Base-by-base conservation (phyloP, 2,888 invertebrate genomes). In the Diaphora mendica region DNA sequence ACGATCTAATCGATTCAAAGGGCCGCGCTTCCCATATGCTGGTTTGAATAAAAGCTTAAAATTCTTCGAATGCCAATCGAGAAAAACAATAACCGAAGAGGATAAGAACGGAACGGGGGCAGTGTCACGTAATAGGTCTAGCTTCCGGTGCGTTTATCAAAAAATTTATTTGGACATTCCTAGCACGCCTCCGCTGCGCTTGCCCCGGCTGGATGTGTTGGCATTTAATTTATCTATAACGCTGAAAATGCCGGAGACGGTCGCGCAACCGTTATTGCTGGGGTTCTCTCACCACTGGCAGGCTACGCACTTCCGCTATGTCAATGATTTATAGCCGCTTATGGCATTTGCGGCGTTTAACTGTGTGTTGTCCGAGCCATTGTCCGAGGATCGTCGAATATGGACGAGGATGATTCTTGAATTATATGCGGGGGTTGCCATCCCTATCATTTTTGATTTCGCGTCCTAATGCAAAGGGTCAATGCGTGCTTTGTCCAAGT, bases 171-270 rank as follows among this genome's bases (percentile, higher is more conserved):
- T 90, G 93, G 92, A 88, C 94, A 95, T 95, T 94, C 94, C 93
- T 89, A 86, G 91, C 93, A 94, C 88, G 90, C 90, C 89, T 86
- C 82, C 86, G 87, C 89, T 88, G 91, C 90, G 91, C 91, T 91
- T 90, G 91, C 88, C 88, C 80, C 87, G 88, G 77, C 88, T 90
- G 91, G 92, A 91, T 93, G 91, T 93, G 94, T 91, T 90, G 95
- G 94, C 92, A 94, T 95, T 95, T 93, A 94, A 95, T 95, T 95
- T 95, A 95, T 95, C 94, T 95, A 93, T 92, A 90, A 89, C 90
- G 90, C 92, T 91, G 91, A 90, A 93, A 93, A 93, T 94, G 89
- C 93, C 92, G 90, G 91, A 91, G 91, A 89, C 87, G 89, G 81
- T 79, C 85, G 87, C 89, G 92, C 86, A 91, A 90, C 91, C 92